phyloP scores from a whole-genome alignment of 2,797 vertebrate genomes.

The Columba guinea region DNA sequence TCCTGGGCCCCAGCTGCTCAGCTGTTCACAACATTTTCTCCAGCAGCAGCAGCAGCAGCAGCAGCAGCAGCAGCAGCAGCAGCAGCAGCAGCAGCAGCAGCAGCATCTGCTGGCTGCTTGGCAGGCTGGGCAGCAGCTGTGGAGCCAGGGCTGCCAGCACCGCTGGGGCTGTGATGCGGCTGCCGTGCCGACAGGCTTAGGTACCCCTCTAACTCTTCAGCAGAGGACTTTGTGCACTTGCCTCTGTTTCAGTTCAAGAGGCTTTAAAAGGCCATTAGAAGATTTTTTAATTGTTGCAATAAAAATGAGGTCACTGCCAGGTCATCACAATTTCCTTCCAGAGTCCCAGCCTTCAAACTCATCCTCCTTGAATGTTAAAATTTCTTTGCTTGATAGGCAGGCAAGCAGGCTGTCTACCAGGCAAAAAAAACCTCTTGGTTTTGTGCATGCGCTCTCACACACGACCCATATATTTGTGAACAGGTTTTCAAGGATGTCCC shows the following conservation, averaged over 20 bases:
- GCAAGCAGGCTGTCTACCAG: neutral
- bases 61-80: neutral
- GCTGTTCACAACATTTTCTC: neutral
- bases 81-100: neutral
- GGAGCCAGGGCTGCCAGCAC: neutral
- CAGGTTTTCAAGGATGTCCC: neutral
- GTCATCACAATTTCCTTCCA: neutral
- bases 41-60: neutral
- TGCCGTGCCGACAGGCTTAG: fast-evolving
- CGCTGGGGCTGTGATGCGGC: neutral
- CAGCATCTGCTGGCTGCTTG: neutral
- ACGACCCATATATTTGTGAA: neutral
- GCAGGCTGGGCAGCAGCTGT: neutral
- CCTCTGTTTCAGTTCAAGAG: neutral
- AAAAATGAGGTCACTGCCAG: neutral
- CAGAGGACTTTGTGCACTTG: neutral
- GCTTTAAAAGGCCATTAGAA: neutral
- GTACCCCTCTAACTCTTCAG: neutral
- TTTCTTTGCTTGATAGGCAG: neutral
- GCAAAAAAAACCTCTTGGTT: neutral
- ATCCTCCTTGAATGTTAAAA: neutral
- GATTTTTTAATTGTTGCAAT: neutral
- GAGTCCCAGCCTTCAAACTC: neutral
- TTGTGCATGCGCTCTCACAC: neutral
- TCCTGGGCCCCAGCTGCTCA: neutral